phyloP scores from a whole-genome alignment of 2,113 vertebrate species.

The Tenrec ecaudatus region DNA sequence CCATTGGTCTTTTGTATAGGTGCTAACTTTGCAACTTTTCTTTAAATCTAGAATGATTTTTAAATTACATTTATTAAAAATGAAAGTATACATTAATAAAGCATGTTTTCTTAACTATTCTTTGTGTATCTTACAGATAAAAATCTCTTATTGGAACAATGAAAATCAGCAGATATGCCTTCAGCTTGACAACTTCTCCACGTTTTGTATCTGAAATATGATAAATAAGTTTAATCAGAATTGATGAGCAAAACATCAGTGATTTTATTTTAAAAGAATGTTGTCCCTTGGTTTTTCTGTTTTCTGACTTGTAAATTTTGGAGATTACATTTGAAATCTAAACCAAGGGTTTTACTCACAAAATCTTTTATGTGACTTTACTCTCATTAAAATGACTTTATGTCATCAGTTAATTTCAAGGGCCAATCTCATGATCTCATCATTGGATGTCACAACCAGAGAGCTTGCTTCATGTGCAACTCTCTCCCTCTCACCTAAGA shows the following conservation, averaged over 20 bases:
- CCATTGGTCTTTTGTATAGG: not conserved
- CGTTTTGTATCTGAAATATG: conserved; percentile 11
- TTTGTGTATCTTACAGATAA: conserved; percentile 49
- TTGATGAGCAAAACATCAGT: not conserved
- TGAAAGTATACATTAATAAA: not conserved
- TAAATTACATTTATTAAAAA: conserved; percentile 32
- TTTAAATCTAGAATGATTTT: conserved; percentile 15
- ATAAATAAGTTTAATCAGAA: conserved; percentile 31
- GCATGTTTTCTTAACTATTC: not conserved
- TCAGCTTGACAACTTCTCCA: not conserved
- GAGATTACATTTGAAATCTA: conserved; percentile 40
- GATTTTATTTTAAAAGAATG: conserved; percentile 26
- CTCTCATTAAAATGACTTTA: not conserved
- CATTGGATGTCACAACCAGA: too few species aligned
- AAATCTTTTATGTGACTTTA: not conserved
- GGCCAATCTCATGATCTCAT: not conserved
- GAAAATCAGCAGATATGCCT: not conserved
- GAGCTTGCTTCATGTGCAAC: too few species aligned
- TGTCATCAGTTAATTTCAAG: not conserved
- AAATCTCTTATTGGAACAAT: not conserved
- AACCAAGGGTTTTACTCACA: conserved; percentile 45
- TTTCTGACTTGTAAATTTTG: conserved; percentile 47
- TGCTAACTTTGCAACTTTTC: not conserved
- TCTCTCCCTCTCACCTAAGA: too few species aligned
- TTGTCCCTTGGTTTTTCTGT: not conserved